phyloP scores from a whole-genome alignment of 1,140 invertebrate species.

The Trichogramma pretiosum region DNA sequence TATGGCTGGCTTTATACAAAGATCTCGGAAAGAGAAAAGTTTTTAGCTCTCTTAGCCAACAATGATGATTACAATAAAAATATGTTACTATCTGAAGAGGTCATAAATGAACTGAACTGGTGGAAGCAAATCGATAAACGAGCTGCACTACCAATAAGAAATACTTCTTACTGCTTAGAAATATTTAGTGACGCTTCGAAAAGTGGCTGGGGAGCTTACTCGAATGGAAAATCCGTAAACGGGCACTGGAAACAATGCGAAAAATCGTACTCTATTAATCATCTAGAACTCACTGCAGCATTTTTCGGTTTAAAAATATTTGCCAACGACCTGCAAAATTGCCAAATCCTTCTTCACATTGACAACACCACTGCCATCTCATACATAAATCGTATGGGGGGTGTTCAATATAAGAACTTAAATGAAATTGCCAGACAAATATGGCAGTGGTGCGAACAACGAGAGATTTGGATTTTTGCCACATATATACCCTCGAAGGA shows the following conservation, averaged over 20 bases:
- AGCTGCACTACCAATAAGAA: background rate
- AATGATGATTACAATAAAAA: no score
- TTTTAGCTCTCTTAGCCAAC: no score
- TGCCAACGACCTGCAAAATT: background rate
- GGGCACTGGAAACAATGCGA: background rate
- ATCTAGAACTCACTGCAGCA: background rate
- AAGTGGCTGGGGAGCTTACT: no score
- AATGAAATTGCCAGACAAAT: background rate
- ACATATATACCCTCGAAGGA: constrained; percentile 1
- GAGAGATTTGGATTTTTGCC: background rate
- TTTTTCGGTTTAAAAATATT: background rate
- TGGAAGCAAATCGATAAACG: background rate
- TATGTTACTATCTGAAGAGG: background rate
- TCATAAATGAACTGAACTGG: background rate
- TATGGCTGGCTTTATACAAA: constrained; percentile 1
- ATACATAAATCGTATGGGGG: background rate
- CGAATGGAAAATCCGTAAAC: background rate
- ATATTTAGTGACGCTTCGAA: constrained; percentile 34
- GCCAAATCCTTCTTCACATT: background rate
- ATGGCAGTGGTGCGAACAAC: background rate
- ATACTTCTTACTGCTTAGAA: constrained; percentile 24
- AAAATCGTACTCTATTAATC: background rate
- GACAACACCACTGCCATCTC: background rate
- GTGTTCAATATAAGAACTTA: background rate
- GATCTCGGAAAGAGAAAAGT: background rate